Evolutionary conservation across 2,888 invertebrate species (phyloP).

Genomic region (Falcaria lacertinaria): DNA sequence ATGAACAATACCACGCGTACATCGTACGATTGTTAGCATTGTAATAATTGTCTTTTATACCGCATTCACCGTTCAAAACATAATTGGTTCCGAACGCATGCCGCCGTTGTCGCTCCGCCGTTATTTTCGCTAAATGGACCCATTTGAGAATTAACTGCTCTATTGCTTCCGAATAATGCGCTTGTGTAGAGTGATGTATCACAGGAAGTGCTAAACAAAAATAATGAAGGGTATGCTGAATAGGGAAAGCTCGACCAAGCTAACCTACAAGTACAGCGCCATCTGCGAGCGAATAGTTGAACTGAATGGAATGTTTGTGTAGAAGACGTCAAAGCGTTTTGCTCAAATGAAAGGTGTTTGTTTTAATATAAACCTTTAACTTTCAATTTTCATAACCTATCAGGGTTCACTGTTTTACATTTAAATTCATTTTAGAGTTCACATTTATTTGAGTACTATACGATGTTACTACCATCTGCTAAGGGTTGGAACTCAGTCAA

Average conservation of each 20-base stretch:
- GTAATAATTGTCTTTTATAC: slow-evolving; percentile 36
- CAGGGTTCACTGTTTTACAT: no score
- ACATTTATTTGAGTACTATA: no score
- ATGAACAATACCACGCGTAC: slow-evolving; percentile 36
- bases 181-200: slow-evolving; percentile 44
- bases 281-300: slow-evolving; percentile 37
- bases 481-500: no score
- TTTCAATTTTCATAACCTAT: no score
- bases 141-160: slow-evolving; percentile 73
- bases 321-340: no score
- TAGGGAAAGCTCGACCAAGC: neutral
- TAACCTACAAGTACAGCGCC: slow-evolving; percentile 25
- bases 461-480: no score
- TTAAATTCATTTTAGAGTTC: no score
- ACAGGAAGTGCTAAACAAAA: slow-evolving; percentile 39
- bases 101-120: slow-evolving; percentile 40
- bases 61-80: slow-evolving; percentile 40
- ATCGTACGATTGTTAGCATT: slow-evolving; percentile 34
- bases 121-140: slow-evolving; percentile 69
- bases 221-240: slow-evolving; percentile 9
- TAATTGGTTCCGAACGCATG: slow-evolving; percentile 35
- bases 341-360: no score
- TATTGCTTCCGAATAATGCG: slow-evolving; percentile 67
- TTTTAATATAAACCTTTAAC: no score
- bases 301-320: slow-evolving; percentile 12